These are phyloP conservation scores for Pseudoips prasinana DNA, from an alignment of 2,888 invertebrate species.

Conservation along the genomic window DNA sequence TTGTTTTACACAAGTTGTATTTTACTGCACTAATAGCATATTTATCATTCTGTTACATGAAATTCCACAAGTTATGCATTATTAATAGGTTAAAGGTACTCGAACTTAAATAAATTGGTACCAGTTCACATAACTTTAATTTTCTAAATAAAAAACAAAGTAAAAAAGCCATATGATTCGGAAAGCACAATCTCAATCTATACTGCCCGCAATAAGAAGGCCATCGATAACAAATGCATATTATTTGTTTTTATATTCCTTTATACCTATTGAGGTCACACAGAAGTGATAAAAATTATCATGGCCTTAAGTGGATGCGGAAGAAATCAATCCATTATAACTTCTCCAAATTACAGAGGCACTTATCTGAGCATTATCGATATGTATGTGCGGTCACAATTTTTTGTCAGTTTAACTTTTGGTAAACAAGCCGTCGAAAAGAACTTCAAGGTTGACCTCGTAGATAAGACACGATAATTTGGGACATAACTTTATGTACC, in stretches of 20 bases:
- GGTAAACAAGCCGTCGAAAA: slow-evolving; percentile 66
- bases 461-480: slow-evolving; percentile 75
- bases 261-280: slow-evolving; percentile 54
- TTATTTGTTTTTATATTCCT: slow-evolving; percentile 49
- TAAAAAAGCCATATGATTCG: no score
- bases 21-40: no score
- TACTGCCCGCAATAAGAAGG: no score
- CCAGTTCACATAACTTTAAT: no score
- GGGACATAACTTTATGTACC: slow-evolving; percentile 53
- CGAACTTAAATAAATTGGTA: no score
- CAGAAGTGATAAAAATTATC: slow-evolving; percentile 60
- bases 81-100: no score
- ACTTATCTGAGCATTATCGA: slow-evolving; percentile 25
- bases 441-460: slow-evolving; percentile 75
- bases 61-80: no score
- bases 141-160: no score
- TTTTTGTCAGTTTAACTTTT: slow-evolving; percentile 56
- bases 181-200: no score
- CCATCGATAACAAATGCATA: slow-evolving; percentile 42
- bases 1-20: slow-evolving; percentile 1
- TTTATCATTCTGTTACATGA: no score
- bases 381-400: slow-evolving; percentile 31
- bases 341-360: slow-evolving; percentile 50
- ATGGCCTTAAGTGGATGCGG: slow-evolving; percentile 65
- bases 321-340: slow-evolving; percentile 59